Conservation (phyloP, 1,140 invertebrate species). For the Chironomus striatipennis region DNA sequence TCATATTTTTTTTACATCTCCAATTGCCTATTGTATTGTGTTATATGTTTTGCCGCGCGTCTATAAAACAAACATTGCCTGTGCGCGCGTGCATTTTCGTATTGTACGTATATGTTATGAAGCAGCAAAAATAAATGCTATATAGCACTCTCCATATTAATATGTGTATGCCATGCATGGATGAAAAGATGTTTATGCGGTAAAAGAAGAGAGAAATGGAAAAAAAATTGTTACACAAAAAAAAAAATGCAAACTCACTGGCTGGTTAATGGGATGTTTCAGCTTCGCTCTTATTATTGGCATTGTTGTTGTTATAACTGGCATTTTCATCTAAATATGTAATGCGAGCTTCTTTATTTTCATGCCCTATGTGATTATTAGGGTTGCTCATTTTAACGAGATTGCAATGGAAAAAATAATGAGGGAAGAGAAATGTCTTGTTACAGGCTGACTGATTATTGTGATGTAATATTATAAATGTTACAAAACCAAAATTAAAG, state of each 20-base stretch:
- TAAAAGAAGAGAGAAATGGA: not conserved
- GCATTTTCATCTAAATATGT: not conserved
- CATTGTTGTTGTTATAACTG: too few species aligned
- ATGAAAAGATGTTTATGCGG: too few species aligned
- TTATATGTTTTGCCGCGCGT: not conserved
- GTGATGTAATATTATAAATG: too few species aligned
- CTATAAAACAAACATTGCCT: not conserved
- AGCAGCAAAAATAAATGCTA: not conserved
- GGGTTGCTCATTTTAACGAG: not conserved
- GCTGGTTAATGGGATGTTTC: slow-evolving; percentile 5
- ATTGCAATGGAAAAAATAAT: not conserved
- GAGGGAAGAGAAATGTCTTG: not conserved
- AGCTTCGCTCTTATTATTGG: not conserved
- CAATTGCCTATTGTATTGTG: not conserved
- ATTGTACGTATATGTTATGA: not conserved
- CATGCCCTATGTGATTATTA: not conserved
- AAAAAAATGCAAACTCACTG: slow-evolving; percentile 12
- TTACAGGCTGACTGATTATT: too few species aligned
- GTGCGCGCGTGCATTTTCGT: not conserved
- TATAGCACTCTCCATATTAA: not conserved
- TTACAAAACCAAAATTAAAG: too few species aligned
- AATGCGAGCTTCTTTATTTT: not conserved
- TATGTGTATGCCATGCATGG: too few species aligned
- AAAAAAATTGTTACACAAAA: not conserved
- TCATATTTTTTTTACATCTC: too few species aligned